Conservation (phyloP, 2,797 vertebrate genomes). For the Crocodylus rhombifer region DNA sequence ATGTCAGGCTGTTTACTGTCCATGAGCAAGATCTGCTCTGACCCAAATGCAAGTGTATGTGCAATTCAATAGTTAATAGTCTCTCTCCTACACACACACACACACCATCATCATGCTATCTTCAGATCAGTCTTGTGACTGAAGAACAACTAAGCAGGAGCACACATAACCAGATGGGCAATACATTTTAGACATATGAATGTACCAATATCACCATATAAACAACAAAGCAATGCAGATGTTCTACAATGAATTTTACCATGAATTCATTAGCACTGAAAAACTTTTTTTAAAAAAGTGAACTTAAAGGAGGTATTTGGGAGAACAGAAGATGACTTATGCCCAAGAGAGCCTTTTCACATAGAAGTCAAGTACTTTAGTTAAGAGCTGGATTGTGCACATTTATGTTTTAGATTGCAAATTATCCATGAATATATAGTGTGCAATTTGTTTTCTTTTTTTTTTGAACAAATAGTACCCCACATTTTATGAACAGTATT, state of each 20-base stretch:
- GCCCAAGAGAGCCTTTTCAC: neutral
- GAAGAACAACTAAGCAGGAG: neutral
- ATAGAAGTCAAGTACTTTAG: neutral
- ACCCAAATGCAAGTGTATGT: neutral
- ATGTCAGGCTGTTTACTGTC: neutral
- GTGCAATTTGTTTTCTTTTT: neutral
- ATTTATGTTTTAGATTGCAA: conserved; percentile 4
- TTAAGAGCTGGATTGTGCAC: neutral
- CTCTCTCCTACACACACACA: neutral
- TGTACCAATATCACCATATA: neutral
- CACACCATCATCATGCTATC: neutral
- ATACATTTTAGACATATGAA: neutral
- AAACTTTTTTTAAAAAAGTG: neutral
- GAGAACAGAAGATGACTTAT: neutral
- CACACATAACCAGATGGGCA: neutral
- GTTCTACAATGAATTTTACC: neutral
- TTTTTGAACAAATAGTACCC: neutral
- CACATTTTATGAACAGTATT: neutral
- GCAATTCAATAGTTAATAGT: neutral
- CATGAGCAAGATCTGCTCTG: neutral
- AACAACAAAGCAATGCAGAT: neutral
- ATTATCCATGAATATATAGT: neutral
- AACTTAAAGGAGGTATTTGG: neutral
- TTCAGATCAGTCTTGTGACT: neutral
- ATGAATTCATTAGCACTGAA: neutral